Conservation (phyloP, 2,113 vertebrate species). For the Carollia perspicillata region DNA sequence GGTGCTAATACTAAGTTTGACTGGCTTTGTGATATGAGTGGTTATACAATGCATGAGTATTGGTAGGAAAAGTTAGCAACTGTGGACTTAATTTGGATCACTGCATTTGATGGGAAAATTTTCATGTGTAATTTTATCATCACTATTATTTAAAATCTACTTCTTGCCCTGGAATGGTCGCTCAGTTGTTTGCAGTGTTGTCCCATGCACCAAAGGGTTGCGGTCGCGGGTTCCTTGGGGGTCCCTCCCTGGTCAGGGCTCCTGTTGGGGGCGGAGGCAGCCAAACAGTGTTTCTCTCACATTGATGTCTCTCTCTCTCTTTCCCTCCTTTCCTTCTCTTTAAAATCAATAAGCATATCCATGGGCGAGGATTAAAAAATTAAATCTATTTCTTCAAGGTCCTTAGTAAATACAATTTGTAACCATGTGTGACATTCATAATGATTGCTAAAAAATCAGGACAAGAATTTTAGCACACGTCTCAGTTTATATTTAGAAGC, state of each 20-base stretch:
- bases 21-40: not conserved
- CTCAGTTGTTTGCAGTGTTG: no score
- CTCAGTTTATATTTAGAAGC: slow-evolving; percentile 50
- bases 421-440: not conserved
- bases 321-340: no score
- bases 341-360: no score
- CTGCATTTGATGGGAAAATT: slow-evolving; percentile 15
- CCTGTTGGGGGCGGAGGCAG: no score
- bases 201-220: no score
- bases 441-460: slow-evolving; percentile 36
- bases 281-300: no score
- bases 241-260: no score
- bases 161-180: not conserved
- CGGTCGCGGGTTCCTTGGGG: no score
- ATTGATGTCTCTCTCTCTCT: no score
- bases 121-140: not conserved
- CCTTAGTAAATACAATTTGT: slow-evolving; percentile 16
- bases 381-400: slow-evolving; percentile 2
- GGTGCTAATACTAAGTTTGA: not conserved
- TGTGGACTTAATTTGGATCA: slow-evolving; percentile 30
- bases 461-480: slow-evolving; percentile 30
- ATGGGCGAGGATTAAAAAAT: not conserved
- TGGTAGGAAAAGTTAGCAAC: slow-evolving; percentile 14
- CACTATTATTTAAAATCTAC: not conserved
- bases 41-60: not conserved